Conservation (phyloP, 2,797 vertebrate species). For the Orestias chungarensis region DNA sequence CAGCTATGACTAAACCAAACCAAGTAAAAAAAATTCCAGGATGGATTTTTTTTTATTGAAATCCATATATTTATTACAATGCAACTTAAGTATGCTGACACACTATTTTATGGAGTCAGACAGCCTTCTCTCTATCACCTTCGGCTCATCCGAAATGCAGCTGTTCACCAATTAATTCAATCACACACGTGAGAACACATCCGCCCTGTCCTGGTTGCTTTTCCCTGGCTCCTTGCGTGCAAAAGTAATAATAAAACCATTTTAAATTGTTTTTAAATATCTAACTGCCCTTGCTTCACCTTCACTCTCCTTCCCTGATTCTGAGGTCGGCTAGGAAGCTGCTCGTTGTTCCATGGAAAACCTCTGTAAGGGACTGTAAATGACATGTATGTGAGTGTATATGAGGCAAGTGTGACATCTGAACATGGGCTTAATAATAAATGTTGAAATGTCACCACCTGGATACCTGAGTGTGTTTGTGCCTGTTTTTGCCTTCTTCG, state of each 20-base stretch:
- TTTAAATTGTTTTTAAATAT: not conserved
- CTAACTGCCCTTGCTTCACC: not conserved
- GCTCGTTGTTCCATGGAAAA: not conserved
- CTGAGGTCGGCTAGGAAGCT: not conserved
- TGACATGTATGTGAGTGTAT: not conserved
- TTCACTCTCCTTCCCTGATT: not conserved
- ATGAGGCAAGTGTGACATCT: not conserved
- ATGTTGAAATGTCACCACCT: not conserved
- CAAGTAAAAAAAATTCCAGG: not conserved
- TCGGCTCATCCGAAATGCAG: not conserved
- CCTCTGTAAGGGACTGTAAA: not conserved
- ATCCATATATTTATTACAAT: not conserved
- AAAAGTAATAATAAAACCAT: not conserved
- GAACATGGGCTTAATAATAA: not conserved
- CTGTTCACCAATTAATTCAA: not conserved
- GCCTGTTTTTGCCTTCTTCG: not conserved
- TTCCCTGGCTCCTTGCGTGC: not conserved
- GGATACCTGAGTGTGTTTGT: not conserved
- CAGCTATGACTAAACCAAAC: too few relatives aligned
- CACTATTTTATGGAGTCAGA: not conserved
- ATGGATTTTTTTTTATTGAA: not conserved
- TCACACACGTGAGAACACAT: not conserved
- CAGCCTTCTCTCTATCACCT: not conserved
- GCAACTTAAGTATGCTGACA: not conserved
- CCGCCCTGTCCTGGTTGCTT: not conserved